Base-by-base conservation (phyloP, 35 echinoderm and acorn worm genomes). In the Anneissia japonica region DNA sequence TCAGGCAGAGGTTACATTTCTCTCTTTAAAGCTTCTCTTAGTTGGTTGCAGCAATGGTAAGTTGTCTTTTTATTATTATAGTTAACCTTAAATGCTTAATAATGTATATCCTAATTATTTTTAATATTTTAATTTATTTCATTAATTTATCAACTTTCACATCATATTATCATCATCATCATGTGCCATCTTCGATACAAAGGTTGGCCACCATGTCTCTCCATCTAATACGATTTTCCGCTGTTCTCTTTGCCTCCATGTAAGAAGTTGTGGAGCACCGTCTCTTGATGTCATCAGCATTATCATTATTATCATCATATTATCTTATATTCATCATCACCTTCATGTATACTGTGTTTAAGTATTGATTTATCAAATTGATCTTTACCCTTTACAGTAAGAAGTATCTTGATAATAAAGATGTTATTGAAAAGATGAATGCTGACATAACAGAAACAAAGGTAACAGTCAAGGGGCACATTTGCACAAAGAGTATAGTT, bases 31-130 rank as follows among this genome's bases (percentile, higher is more conserved):
- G 96, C 96, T 87, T 77, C 92, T 14, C 84, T 85, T 75, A 89
- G 90, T 17, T 99, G 96, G 96, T 89, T 99, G 19, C 36, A 90
- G 30, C 79, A 85, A 80, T 99, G 96, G 96, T 99, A 81, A 84
- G 91, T 43, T 19, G 28, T 41, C 3, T n/a, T 46, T 73, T 77
- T 16, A 51, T 56, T 28, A 75, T 34, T 4, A 30, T 4, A 75
- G 26, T 28, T 4, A 9, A 9, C 9, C 26, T 30, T 34, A 75
- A 75, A 9, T 30, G 4, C 32, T 75, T 64, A 12, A 64, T 64
- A 64, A n/a, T 75, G 74, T 9, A 30, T 30, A 5, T 75, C 26
- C 26, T 28, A n/a, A 75, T 77, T 37, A 10, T 77, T 17, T 26
- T 11, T 34, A 35, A 77, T 32, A 77, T 19, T n/a, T n/a, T n/a